Base-by-base conservation (phyloP, 1,140 invertebrate genomes). In the Cryptotermes secundus region DNA sequence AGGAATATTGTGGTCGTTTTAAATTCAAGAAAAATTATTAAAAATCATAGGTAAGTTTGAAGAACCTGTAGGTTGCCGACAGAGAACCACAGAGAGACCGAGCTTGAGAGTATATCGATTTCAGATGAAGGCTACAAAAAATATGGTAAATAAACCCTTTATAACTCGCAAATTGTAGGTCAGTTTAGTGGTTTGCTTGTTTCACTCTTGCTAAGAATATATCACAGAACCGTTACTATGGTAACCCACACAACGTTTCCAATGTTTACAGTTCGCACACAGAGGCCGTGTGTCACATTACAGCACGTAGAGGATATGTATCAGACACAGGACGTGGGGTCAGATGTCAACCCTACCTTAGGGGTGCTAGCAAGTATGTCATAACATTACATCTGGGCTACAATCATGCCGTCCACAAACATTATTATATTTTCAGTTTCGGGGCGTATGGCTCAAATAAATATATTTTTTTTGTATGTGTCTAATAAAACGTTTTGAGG, bases 241-340 rank as follows among this genome's bases (percentile, higher is more conserved):
- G 59, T 12, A 14, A 72, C 59, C 59, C n/a, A 72, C 26, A 72
- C 59, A 72, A 72, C 59, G 26, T 72, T 72, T n/a, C 59, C 59
- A 72, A 31, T 72, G 59, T 72, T 72, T 72, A 72, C 59, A 72
- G 59, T 72, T 72, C 26, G 6, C 59, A 31, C 59, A 72, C 59
- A 31, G n/a, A 72, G 59, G 59, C 26, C 26, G n/a, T n/a, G 59
- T 72, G 59, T 72, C 59, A 72, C n/a, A 72, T n/a, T 72, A 72
- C n/a, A 26, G 31, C 12, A 31, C n/a, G 59, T 72, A 72, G 7
- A 72, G 59, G 59, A 14, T 72, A 26, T 72, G 59, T 72, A 72
- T 72, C 59, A 72, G n/a, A 72, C 59, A 10, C 7, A 7, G 59
- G n/a, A 31, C 59, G 26, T 31, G 45, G 19, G 45, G 10, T 49